phyloP scores from a whole-genome alignment of 2,888 invertebrate species.

The Beris chalybata region DNA sequence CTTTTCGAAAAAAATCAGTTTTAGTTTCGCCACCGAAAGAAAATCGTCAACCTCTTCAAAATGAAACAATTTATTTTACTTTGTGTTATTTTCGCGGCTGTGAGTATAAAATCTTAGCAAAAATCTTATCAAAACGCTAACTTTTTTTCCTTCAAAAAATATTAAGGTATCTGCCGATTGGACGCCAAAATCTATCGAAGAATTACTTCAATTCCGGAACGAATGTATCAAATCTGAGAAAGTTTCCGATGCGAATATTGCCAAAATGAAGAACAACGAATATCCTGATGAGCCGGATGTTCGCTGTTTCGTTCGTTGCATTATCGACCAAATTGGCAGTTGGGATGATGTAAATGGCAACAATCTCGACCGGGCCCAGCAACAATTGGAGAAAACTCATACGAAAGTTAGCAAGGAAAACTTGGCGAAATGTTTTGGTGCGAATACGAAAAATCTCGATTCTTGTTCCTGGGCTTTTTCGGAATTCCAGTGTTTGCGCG shows the following conservation, averaged over 20 bases:
- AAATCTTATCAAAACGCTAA: neutral
- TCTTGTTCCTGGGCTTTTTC: neutral
- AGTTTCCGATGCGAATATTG: neutral
- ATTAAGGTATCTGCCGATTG: neutral
- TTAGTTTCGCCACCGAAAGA: no score
- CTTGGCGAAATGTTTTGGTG: neutral
- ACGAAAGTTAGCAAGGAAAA: neutral
- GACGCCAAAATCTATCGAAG: neutral
- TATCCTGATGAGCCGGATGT: neutral
- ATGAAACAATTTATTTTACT: neutral
- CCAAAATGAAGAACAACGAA: no score
- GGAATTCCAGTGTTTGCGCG: neutral
- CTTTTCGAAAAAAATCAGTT: no score
- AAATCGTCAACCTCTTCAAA: neutral
- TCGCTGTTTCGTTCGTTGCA: neutral
- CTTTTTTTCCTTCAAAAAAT: neutral
- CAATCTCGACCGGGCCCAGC: neutral
- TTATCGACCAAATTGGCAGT: neutral
- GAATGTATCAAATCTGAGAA: slow-evolving; percentile 2
- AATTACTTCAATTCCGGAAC: neutral
- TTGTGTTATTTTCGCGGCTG: neutral
- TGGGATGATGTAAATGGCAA: slow-evolving; percentile 9
- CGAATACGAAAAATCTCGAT: neutral
- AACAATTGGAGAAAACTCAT: no score
- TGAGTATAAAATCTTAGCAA: neutral